These are phyloP conservation scores for Pachliopta kotzebuea DNA, from an alignment of 2,888 invertebrate genomes.

Conservation along the genomic window DNA sequence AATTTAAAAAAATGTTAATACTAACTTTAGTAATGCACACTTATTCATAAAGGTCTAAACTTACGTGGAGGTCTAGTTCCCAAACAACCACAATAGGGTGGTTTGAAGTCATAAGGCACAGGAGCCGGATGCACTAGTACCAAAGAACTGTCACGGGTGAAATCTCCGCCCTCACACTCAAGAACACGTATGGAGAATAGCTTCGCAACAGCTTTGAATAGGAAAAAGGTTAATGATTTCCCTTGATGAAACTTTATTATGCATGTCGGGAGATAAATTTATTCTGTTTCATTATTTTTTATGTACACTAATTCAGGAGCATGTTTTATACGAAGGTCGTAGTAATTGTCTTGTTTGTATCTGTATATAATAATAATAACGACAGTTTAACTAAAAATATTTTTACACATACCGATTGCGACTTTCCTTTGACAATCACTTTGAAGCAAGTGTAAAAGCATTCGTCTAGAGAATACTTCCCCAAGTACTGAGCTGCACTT, in stretches of 20 bases:
- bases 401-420: conserved; percentile 64
- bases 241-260: background rate
- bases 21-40: background rate
- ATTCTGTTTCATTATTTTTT: no score
- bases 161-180: conserved; percentile 82
- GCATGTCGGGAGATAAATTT: no score
- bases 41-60: conserved; percentile 16
- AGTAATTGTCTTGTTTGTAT: no score
- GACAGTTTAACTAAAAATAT: no score
- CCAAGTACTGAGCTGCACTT: conserved; percentile 84
- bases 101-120: conserved; percentile 34
- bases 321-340: no score
- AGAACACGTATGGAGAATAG: conserved; percentile 81
- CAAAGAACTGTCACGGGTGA: conserved; percentile 60
- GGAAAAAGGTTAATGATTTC: background rate
- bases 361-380: no score
- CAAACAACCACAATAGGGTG: conserved; percentile 54
- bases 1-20: background rate
- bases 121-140: conserved; percentile 55
- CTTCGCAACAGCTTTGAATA: conserved; percentile 70
- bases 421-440: conserved; percentile 66
- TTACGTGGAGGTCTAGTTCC: conserved; percentile 53
- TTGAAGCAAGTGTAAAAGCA: conserved; percentile 79
- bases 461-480: conserved; percentile 80
- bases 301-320: no score